Base-by-base conservation (phyloP, 2,888 invertebrate genomes). In the Drosophila hamatofila region DNA sequence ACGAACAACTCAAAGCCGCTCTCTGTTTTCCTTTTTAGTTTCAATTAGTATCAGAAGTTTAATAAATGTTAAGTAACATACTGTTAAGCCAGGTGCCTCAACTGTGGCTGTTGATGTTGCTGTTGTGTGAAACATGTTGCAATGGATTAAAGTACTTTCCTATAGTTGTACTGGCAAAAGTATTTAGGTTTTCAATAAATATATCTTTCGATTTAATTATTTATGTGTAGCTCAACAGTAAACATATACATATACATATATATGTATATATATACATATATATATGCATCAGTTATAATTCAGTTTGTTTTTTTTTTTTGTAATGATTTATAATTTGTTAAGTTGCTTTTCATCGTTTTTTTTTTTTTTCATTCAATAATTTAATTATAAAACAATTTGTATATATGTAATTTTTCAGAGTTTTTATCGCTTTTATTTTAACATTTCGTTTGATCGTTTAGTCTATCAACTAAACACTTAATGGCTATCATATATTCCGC, bases 381-480 rank as follows among this genome's bases (percentile, higher is more conserved):
- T 78, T 75, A 83, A 73, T 88, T 87, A 80, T 81, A 81, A 89
- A 85, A 89, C 81, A 89, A 79, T 80, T 75, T 83, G 27, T 70
- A 84, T 87, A 81, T 75, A 75, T 54, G 68, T 70, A 44, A 48
- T 64, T 78, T 77, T 65, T 44, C 33, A 68, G 64, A 75, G 52
- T 51, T 72, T 67, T 57, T 55, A 63, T 63, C 63, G 63, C 27
- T 60, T 78, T 72, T 57, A 60, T 73, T 72, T 73, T 42, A 67
- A 70, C 73, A 74, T 55, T 66, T 78, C 48, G 54, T 27, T 27
- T 27, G 72, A 41, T 70, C 64, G 41, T 67, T 78, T 55, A 64
- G 72, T 75, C 76, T 71, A 81, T 69, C 57, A 73, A 77, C 77
- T 80, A 80, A 83, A 66, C 75, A 72, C 90, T 81, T 83, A 88